Conservation (phyloP, 2,797 vertebrate species). For the Graptemys geographica region DNA sequence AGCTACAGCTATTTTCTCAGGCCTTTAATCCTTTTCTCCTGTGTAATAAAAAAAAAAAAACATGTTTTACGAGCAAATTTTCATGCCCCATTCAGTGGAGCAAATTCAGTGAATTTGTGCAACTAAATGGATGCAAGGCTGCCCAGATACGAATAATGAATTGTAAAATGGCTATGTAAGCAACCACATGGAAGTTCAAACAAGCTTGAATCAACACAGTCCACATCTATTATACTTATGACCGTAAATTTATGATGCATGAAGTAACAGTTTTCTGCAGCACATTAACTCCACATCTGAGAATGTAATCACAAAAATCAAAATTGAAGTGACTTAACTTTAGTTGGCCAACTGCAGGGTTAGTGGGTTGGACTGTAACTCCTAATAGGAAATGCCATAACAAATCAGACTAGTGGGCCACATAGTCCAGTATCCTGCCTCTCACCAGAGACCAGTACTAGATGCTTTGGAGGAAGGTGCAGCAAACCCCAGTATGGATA, state of each 20-base stretch:
- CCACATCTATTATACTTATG: background rate
- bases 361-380: background rate
- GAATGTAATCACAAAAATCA: background rate
- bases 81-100: slow-evolving; percentile 17
- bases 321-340: background rate
- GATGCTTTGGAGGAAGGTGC: background rate
- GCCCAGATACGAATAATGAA: background rate
- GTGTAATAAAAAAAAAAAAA: background rate
- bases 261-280: background rate
- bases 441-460: background rate
- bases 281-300: fast-evolving
- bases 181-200: background rate
- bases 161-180: slow-evolving; percentile 4
- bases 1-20: background rate
- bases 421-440: fast-evolving
- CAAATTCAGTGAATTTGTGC: slow-evolving; percentile 14
- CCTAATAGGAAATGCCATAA: background rate
- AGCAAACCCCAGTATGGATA: background rate
- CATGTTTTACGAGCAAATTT: background rate
- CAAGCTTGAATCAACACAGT: fast-evolving
- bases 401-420: background rate
- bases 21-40: background rate
- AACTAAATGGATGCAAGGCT: background rate
- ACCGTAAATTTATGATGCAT: background rate
- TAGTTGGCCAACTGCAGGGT: fast-evolving